Percentiles rank a stretch among this genome's conserved stretches.
Conservation (phyloP, 2,797 vertebrate species). For the Ispidina lecontei region DNA sequence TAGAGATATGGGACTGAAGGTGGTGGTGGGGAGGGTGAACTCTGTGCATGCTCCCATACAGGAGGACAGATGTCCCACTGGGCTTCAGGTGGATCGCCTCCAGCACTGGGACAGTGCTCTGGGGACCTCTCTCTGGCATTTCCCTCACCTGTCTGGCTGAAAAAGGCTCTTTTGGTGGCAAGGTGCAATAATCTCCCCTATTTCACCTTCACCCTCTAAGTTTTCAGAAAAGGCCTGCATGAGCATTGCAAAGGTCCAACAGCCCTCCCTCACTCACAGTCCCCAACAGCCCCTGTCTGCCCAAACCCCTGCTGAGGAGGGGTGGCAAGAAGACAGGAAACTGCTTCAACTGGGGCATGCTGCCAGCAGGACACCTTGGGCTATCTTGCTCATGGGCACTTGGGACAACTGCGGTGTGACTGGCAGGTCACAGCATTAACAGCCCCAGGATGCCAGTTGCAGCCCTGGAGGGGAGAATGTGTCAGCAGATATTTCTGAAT, state of each 20-base stretch:
- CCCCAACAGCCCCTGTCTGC: neutral
- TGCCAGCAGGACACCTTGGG: neutral
- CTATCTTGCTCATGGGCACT: neutral
- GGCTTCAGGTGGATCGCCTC: neutral
- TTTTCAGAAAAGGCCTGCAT: neutral
- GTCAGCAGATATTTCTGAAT: neutral
- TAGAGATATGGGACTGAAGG: neutral
- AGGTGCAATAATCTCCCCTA: neutral
- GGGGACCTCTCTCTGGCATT: neutral
- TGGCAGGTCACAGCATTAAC: neutral
- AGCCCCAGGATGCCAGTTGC: neutral
- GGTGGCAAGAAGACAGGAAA: neutral
- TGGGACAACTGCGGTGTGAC: neutral
- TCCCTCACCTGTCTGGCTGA: neutral
- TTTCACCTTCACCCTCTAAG: neutral
- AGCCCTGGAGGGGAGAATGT: neutral
- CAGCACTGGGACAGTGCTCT: neutral
- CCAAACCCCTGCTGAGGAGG: neutral
- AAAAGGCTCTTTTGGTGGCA: neutral
- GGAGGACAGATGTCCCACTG: fast-evolving
- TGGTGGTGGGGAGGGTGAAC: neutral
- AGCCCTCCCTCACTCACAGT: neutral
- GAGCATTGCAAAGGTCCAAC: neutral
- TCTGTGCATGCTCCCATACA: fast-evolving
- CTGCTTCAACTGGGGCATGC: neutral